Conservation (phyloP, 2,113 vertebrate genomes). For the Triplophysa dalaica region DNA sequence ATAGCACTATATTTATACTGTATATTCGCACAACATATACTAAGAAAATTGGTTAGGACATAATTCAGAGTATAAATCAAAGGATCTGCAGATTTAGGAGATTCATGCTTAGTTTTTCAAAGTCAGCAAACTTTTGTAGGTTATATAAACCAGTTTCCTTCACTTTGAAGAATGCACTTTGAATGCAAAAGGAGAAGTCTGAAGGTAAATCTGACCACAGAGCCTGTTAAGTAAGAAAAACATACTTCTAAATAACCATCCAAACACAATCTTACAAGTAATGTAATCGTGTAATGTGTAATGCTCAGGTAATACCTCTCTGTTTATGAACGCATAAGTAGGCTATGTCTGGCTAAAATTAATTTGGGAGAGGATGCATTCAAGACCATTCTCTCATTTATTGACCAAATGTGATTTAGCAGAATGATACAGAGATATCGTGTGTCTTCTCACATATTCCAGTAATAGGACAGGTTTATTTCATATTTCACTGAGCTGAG, state of each 20-base stretch:
- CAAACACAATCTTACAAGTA: not conserved
- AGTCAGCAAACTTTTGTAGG: not conserved
- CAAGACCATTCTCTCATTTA: slow-evolving; percentile 1
- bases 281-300: not conserved
- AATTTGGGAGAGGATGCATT: not conserved
- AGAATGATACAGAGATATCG: not conserved
- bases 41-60: no score
- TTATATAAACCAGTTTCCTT: not conserved
- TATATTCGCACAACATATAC: no score
- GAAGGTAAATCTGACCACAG: not conserved
- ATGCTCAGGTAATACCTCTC: slow-evolving; percentile 7
- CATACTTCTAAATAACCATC: not conserved
- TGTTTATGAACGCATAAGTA: not conserved
- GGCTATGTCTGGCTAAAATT: slow-evolving; percentile 6
- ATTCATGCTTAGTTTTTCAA: no score
- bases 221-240: not conserved
- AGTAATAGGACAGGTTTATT: not conserved
- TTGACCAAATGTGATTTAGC: not conserved
- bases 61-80: no score
- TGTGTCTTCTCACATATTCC: slow-evolving; percentile 7
- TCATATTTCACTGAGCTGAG: slow-evolving; percentile 8
- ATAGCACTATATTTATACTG: no score
- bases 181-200: not conserved
- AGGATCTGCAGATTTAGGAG: no score
- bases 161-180: not conserved